These are phyloP conservation scores for Dasypolia templi DNA, from an alignment of 2,888 invertebrate species.

Conservation along the genomic window DNA sequence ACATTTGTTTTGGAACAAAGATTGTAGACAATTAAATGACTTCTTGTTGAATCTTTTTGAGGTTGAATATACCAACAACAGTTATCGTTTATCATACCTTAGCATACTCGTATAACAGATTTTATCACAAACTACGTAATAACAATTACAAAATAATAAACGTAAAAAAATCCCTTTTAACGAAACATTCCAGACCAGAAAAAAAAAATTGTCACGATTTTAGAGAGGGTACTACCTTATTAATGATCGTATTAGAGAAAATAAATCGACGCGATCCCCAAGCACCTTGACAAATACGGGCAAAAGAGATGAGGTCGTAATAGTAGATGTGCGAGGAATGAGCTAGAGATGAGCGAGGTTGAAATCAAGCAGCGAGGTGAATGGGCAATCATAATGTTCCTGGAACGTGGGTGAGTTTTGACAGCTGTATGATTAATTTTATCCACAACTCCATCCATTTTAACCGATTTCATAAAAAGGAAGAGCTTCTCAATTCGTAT, in stretches of 20 bases:
- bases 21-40: no score
- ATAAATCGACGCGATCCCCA: constrained; percentile 51
- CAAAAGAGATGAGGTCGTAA: not conserved
- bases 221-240: constrained; percentile 33
- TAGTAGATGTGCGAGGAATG: constrained; percentile 22
- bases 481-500: no score
- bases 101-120: no score
- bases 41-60: no score
- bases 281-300: constrained; percentile 26
- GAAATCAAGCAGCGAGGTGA: not conserved
- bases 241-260: constrained; percentile 44
- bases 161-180: not conserved
- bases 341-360: constrained; percentile 34
- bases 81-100: no score
- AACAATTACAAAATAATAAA: not conserved
- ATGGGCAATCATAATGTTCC: not conserved
- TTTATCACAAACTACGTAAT: no score
- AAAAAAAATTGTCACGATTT: constrained; percentile 42
- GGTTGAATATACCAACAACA: not conserved
- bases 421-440: not conserved
- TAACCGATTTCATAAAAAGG: no score
- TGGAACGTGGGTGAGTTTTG: not conserved
- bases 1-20: no score
- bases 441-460: not conserved
- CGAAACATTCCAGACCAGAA: not conserved